Evolutionary conservation across 1,140 invertebrate genomes (phyloP), one percentile per base, ranked within the genome.

Genomic region (Pissodes strobi): DNA sequence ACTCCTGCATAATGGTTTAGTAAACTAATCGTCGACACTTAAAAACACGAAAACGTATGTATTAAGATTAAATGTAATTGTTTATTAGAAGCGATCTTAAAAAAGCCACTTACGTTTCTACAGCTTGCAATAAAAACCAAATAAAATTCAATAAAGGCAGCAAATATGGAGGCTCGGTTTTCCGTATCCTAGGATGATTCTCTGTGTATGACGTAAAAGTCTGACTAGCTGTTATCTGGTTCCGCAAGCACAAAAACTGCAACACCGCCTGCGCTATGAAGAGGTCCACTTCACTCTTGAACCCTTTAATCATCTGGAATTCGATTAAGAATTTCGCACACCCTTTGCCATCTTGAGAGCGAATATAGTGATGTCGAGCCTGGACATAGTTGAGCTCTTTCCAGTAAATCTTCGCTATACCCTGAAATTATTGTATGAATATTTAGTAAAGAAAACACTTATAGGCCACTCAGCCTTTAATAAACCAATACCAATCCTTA

Each of bases 251-350:
- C 12, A 94, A 82, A 71, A 89, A 93, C 85, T 98, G 95, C 55
- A 98, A 81, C 43, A 97, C 93, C 49, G 92, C 90, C 79, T 97
- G 94, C 53, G 92, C 88, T 76, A 98, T 91, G 76, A 97, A 97
- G 53, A 97, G 81, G 81, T 97, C 95, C 61, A 94, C 86, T 84
- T 98, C 95, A 66, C 85, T 88, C 38, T 87, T 85, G 72, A 89
- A 93, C 17, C 94, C 94, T 74, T 87, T 85, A 34, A 83, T 84
- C 57, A 86, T 83, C 70, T 97, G 95, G 53, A 94, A 86, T 78
- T 97, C 92, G 65, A 97, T 88, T 52, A 98, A 81, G 86, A 97
- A 91, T n/a, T 83, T 81, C n/a, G 92, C 95, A 84, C 92, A 95
- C 4, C 88, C 86, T 48, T 85, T 82, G 37, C 94, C 94, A 85